Evolutionary conservation across 2,888 invertebrate species (phyloP).

Genomic region (Coronaproctus castanopsis): DNA sequence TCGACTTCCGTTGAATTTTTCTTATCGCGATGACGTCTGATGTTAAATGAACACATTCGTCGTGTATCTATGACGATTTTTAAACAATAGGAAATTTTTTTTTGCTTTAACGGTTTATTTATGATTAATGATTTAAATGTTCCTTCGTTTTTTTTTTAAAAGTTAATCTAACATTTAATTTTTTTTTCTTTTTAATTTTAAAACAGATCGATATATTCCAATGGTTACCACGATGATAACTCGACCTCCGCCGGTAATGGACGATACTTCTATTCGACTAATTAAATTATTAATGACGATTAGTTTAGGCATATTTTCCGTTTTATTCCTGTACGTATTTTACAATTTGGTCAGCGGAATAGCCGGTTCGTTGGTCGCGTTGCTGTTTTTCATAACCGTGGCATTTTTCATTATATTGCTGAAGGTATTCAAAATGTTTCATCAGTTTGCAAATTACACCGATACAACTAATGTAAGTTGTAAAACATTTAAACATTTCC

Average conservation of each 20-base stretch:
- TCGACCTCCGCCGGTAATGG: neutral
- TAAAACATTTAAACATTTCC: no score
- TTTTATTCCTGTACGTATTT: conserved; percentile 5
- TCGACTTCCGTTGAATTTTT: no score
- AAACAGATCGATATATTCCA: neutral
- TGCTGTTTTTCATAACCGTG: conserved; percentile 6
- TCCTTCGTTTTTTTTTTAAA: no score
- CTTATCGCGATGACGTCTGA: no score
- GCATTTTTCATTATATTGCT: conserved; percentile 5
- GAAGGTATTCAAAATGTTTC: conserved; percentile 5
- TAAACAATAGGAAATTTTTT: no score
- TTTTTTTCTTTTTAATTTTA: no score
- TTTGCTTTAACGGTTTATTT: no score
- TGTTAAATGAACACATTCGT: no score
- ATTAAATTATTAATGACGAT: conserved; percentile 4
- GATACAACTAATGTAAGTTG: no score
- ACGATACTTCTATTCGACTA: neutral
- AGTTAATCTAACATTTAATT: no score
- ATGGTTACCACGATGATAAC: neutral
- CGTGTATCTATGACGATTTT: no score
- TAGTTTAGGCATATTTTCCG: conserved; percentile 3
- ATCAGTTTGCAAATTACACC: neutral
- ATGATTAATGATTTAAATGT: no score
- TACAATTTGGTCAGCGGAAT: conserved; percentile 2
- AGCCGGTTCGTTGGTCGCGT: conserved; percentile 3